A percentile compares a stretch with the other conserved stretches of the same genome.
These are phyloP conservation scores for Myotis myotis DNA, from an alignment of 2,797 vertebrate species.

Conservation along the genomic window DNA sequence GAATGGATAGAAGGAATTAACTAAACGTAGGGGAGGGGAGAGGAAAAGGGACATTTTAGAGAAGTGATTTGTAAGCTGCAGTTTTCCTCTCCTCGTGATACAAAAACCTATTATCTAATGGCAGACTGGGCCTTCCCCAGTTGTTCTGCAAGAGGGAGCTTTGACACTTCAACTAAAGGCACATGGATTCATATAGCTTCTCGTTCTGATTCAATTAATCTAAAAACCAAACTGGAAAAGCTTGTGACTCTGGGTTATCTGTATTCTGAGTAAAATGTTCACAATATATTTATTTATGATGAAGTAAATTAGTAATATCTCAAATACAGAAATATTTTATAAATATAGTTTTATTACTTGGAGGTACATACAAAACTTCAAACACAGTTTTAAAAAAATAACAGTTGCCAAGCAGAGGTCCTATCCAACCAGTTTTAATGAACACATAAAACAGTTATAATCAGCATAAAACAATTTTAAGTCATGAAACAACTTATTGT, in stretches of 20 bases:
- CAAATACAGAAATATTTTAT: conserved; percentile 68
- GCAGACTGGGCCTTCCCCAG: not conserved
- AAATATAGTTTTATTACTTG: conserved; percentile 79
- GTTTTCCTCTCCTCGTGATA: not conserved
- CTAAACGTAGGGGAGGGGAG: not conserved
- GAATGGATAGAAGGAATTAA: not conserved
- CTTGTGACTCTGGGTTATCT: not conserved
- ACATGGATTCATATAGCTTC: not conserved
- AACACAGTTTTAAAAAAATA: conserved; percentile 71
- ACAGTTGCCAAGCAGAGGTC: conserved; percentile 64
- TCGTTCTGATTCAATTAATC: not conserved
- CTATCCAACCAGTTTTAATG: conserved; percentile 54
- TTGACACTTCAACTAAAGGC: not conserved
- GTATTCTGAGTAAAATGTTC: conserved; percentile 44
- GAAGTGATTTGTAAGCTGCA: not conserved
- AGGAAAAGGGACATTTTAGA: not conserved
- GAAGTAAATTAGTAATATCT: conserved; percentile 62
- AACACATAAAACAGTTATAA: conserved; percentile 52
- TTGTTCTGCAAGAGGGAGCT: not conserved
- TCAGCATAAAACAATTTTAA: conserved; percentile 55
- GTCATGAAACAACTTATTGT: conserved; percentile 29
- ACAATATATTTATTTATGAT: not conserved
- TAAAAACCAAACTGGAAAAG: conserved; percentile 4
- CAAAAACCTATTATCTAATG: not conserved
- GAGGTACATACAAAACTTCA: conserved; percentile 78